Base-by-base conservation (phyloP, 1,140 invertebrate genomes). In the Macrobrachium rosenbergii region DNA sequence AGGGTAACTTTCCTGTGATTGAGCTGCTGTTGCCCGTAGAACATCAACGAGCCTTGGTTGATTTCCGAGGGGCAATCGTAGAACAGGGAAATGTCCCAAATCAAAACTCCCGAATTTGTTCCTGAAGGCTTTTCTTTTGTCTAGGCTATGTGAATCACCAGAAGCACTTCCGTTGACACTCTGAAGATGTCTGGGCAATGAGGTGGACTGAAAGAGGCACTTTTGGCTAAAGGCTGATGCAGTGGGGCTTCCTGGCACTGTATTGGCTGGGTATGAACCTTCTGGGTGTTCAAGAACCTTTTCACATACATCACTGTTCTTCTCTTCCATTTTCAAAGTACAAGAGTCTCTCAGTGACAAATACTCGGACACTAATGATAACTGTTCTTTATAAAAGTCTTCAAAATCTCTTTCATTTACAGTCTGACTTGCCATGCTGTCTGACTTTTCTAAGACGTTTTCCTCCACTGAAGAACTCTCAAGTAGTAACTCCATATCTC, bases 61-160 rank as follows among this genome's bases (percentile, higher is more conserved):
- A 58, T 88, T 82, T 21, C 86, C 86, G 45, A 88, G 23, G 28
- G 86, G 86, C 19, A 88, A 23, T 6, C 86, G 72, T 28, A 88
- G 59, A 37, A 78, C 86, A 0, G 80, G 80, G 62, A 79, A 85
- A 43, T 76, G 23, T 7, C 69, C 52, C 0, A 67, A 63, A 45
- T 85, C 83, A 14, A 85, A 67, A 77, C 83, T 85, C 69, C 62
- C 67, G 79, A 79, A 69, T 72, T 73, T 78, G 37, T 85, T 76
- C 45, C 82, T 83, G 62, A 83, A 76, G n/a, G 64, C 59, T 59
- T 77, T 77, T 72, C 75, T 83, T 23, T 28, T 76, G 58, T 76
- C 72, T 60, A n/a, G 17, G 43, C 23, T 37, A n/a, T 12, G 52
- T 37, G n/a, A 19, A 59, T 23, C 23, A 19, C 60, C 43, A 59